Evolutionary conservation across 2,888 invertebrate species (phyloP), one percentile per base, ranked within the genome.

Genomic region (Scaptomyza parva): DNA sequence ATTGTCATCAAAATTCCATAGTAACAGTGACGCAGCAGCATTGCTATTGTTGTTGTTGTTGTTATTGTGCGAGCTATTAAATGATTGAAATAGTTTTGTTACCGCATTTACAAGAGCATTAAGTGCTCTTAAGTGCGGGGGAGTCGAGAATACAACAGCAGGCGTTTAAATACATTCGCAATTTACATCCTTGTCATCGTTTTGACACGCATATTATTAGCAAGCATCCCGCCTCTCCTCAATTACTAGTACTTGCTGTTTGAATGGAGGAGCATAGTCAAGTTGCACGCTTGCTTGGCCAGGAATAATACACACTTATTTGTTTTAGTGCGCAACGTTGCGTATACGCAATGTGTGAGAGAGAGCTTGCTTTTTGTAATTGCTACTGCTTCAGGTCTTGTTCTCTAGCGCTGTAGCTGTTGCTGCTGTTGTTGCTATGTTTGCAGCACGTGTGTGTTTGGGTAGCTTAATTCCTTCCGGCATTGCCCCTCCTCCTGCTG

Each of bases 291-390:
- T 65, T 82, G 86, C 65, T 51, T 76, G 88, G 54, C 66, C 86
- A 73, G 64, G 66, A 83, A 82, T 83, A 86, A 88, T 86, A 63
- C 57, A 57, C 57, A 68, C 63, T 66, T 86, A 72, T 79, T 88
- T 86, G 62, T 67, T 61, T 83, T 67, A 67, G 68, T 79, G 86
- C 66, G 64, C 72, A 70, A 53, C 81, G 66, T 69, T 68, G 83
- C 88, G 86, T 82, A 86, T 82, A 82, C 88, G 88, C 84, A 79
- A 62, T 33, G 11, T 33, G 20, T 20, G 47, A 9, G 20, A 6
- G 18, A 18, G 30, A 6, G 18, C 45, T 24, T 50, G 24, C 18
- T 48, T 40, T 14, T 40, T 63, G 47, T 63, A 51, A 71, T 71
- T 52, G 43, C 26, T 30, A 24, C 12, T 64, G 47, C 40, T 17